Base-by-base conservation (phyloP, 1,140 invertebrate genomes). In the Caenorhabditis remanei region DNA sequence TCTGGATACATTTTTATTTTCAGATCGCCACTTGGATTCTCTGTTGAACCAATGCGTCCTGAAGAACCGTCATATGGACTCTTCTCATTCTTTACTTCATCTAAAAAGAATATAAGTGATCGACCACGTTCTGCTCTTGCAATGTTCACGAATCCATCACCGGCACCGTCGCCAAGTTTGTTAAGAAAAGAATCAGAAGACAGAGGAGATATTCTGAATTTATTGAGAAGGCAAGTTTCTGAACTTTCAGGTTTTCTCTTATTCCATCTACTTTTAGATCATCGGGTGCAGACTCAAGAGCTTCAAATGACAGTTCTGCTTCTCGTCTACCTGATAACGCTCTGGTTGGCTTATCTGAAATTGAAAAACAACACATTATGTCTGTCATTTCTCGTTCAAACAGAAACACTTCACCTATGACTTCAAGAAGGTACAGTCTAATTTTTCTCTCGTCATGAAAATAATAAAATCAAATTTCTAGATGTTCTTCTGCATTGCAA, bases 291-390 rank as follows among this genome's bases (percentile, higher is more conserved):
- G 88, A 89, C n/a, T 89, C 86, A 0, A 84, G 87, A 41, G 53
- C 79, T n/a, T 87, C 85, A 24, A 88, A 55, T 32, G 88, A 89
- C 14, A 87, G 85, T 67, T 43, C 88, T 2, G 32, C 46, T 50
- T 79, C 85, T 83, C 67, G 61, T 19, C 50, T 89, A 4, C 88
- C 88, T 7, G 87, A 89, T 32, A 85, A 79, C 53, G 88, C 88
- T 32, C 43, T 89, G 46, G 58, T 89, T 53, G 88, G 88, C 40
- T 53, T 89, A 19, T 85, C 86, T 16, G 84, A 88, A 2, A 63
- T 65, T 16, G 88, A 89, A 53, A 87, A 50, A 67, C 79, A 85
- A 84, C 88, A 89, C 50, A 84, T 89, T 8, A 82, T 83, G 83
- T 48, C 43, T 48, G 88, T 89, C 13, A 63, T 89, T 11, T 19